Evolutionary conservation across 2,113 vertebrate genomes (phyloP), one percentile per base, ranked within the genome.

Genomic region (Python bivittatus): DNA sequence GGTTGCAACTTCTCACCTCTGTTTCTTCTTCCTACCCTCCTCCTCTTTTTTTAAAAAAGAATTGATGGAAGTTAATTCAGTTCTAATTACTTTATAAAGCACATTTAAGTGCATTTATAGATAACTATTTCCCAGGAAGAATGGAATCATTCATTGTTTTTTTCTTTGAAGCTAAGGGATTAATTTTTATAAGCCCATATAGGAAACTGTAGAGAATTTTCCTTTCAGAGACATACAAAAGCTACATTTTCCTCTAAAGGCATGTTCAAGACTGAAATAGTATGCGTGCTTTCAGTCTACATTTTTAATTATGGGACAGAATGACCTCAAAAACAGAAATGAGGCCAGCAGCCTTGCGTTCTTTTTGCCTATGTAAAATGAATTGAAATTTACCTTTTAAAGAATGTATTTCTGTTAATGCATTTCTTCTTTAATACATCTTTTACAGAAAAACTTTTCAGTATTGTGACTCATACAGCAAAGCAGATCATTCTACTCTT

Each of bases 111-210:
- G 57, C 44, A 64, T 93, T 68, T 84, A 84, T 57, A 54, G 68
- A 88, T 85, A 91, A 56, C 25, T 54, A 68, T 54, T 87, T 88
- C 54, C 57, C 42, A 48, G 44, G 56, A 61, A 91, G 68, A 84
- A 93, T 64, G 90, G 48, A 93, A 91, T 83, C 84, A 84, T 64
- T 64, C 68, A 93, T 84, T 11, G 25, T 64, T 68, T 79, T 93
- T 29, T 48, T 4, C 60, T 83, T 91, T 84, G 68, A 91, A 93
- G 22, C 27, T 6, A 7, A 84, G 57, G 33, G 57, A 88, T 88
- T 91, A 93, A 93, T 88, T 85, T 93, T 93, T 52, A 88, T 15
- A 58, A 61, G 48, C n/a, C 25, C 53, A 86, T 84, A 53, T 54
- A 64, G 33, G 86, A 83, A 93, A 91, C 42, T 54, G 42, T 61